A percentile compares a stretch with the other conserved stretches of the same genome.
Evolutionary conservation across 2,797 vertebrate genomes (phyloP).

Genomic region (Lutjanus campechanus): DNA sequence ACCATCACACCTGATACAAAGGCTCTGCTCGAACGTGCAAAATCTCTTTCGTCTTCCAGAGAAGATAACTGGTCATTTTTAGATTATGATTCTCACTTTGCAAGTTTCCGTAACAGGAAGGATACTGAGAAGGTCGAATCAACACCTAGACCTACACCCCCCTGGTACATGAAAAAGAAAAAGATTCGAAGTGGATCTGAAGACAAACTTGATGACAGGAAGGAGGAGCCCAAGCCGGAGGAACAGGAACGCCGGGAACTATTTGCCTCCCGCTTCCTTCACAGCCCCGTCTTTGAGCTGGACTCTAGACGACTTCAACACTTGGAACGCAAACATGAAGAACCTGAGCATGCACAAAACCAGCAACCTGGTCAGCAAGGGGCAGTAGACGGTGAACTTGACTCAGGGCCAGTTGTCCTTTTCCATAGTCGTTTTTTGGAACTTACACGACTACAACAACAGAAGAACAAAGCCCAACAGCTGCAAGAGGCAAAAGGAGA

Average conservation of each 20-base stretch:
- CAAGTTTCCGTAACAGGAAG: slow-evolving; percentile 94
- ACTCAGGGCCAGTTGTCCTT: slow-evolving; percentile 93
- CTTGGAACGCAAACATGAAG: slow-evolving; percentile 94
- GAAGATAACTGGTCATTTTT: slow-evolving; percentile 99
- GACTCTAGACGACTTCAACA: slow-evolving; percentile 96
- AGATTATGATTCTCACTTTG: slow-evolving; percentile 95
- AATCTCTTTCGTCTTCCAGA: slow-evolving; percentile 96
- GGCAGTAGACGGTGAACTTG: slow-evolving; percentile 85
- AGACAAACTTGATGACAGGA: slow-evolving; percentile 95
- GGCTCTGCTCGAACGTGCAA: slow-evolving; percentile 97
- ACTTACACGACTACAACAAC: slow-evolving; percentile 91
- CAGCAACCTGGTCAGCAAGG: slow-evolving; percentile 87
- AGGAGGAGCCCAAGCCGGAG: slow-evolving; percentile 96
- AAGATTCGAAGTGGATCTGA: slow-evolving; percentile 96
- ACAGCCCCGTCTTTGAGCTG: slow-evolving; percentile 98
- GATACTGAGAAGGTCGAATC: slow-evolving; percentile 97
- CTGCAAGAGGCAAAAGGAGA: slow-evolving; percentile 86
- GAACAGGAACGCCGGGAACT: slow-evolving; percentile 95
- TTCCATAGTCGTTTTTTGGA: slow-evolving; percentile 98
- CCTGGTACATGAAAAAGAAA: slow-evolving; percentile 99
- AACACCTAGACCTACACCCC: slow-evolving; percentile 93
- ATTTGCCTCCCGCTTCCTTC: slow-evolving; percentile 97
- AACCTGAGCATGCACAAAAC: slow-evolving; percentile 89
- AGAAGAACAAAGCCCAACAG: slow-evolving; percentile 92
- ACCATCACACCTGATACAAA: slow-evolving; percentile 99